Conservation (phyloP, 2,113 vertebrate species). For the Romanogobio albipinnatus region DNA sequence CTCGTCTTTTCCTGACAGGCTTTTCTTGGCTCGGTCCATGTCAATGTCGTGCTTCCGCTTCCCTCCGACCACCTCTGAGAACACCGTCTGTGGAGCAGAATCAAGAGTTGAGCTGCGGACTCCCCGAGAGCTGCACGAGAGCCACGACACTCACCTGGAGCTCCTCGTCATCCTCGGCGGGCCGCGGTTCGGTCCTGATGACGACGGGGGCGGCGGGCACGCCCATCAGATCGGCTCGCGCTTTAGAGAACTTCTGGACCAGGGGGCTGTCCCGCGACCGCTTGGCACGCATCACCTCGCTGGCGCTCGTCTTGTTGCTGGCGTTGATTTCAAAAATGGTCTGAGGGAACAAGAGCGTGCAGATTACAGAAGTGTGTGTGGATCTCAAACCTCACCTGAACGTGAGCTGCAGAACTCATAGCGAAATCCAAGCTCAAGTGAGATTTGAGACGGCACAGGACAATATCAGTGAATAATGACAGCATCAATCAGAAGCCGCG, state of each 20-base stretch:
- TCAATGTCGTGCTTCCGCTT: constrained; percentile 70
- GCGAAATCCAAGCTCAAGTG: no score
- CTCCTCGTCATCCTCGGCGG: constrained; percentile 51
- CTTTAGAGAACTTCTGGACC: constrained; percentile 81
- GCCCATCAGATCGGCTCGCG: constrained; percentile 66
- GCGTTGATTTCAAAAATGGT: constrained; percentile 97
- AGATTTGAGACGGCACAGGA: no score
- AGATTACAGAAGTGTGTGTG: neutral
- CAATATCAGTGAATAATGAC: neutral
- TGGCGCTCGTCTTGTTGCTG: constrained; percentile 81
- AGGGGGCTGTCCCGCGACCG: constrained; percentile 77
- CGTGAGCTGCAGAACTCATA: no score
- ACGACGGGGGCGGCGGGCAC: constrained; percentile 36
- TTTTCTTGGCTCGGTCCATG: constrained; percentile 49
- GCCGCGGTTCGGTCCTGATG: neutral
- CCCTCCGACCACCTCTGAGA: constrained; percentile 77
- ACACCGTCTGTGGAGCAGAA: constrained; percentile 76
- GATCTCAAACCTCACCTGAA: no score
- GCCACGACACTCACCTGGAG: constrained; percentile 60
- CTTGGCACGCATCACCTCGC: constrained; percentile 88
- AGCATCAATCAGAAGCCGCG: no score
- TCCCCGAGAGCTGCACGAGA: no score
- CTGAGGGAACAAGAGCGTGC: constrained; percentile 64
- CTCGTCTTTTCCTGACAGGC: constrained; percentile 66
- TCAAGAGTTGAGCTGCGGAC: neutral